A percentile compares a stretch with the other conserved stretches of the same genome.
Evolutionary conservation across 2,797 vertebrate genomes (phyloP).

Genomic region (Scomberomorus guttatus): DNA sequence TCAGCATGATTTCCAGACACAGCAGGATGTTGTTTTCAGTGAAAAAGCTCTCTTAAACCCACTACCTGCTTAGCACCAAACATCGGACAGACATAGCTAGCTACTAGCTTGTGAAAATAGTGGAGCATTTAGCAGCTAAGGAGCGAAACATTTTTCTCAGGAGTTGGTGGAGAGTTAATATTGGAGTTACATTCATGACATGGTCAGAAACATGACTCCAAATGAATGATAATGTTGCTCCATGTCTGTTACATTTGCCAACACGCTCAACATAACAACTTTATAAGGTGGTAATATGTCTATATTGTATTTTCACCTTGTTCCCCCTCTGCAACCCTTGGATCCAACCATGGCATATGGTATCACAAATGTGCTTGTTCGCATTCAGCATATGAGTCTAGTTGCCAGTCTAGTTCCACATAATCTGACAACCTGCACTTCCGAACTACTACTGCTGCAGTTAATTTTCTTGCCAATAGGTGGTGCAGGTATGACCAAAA

Average conservation of each 20-base stretch:
- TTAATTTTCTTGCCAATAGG: not conserved
- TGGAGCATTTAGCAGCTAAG: not conserved
- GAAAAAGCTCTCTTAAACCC: not conserved
- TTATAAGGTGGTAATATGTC: not conserved
- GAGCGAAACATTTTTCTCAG: not conserved
- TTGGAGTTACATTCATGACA: not conserved
- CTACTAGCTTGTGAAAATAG: not conserved
- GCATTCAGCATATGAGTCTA: not conserved
- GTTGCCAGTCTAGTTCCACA: not conserved
- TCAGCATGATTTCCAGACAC: not conserved
- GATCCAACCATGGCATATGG: not conserved
- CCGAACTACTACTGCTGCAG: not conserved
- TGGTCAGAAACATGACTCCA: too few relatives aligned
- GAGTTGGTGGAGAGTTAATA: not conserved
- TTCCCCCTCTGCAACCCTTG: not conserved
- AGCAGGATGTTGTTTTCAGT: constrained; percentile 3
- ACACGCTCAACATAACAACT: not conserved
- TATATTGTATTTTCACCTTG: too few relatives aligned
- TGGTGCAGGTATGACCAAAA: not conserved
- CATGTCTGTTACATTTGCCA: too few relatives aligned
- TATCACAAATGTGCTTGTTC: not conserved
- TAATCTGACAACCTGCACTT: not conserved
- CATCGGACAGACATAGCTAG: not conserved
- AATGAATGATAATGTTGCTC: too few relatives aligned
- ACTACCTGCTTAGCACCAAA: not conserved